Evolutionary conservation across 2,888 invertebrate genomes (phyloP).

Genomic region (Rhogogaster chlorosoma): DNA sequence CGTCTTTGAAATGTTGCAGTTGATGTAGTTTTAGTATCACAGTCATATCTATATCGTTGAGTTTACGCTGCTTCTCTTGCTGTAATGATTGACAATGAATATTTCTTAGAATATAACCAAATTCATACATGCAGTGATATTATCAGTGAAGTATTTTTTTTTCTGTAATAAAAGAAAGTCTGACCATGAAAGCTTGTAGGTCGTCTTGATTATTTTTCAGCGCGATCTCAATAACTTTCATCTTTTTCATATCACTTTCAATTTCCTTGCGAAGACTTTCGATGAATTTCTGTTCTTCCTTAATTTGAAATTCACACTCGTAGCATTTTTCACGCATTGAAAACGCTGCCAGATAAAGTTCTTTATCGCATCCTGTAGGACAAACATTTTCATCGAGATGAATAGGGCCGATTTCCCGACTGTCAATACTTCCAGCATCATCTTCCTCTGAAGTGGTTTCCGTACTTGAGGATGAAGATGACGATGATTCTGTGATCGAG

Average conservation of each 20-base stretch:
- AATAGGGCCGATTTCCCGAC: constrained; percentile 84
- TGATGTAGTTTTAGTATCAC: constrained; percentile 86
- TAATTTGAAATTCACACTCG: constrained; percentile 80
- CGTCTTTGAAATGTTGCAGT: constrained; percentile 80
- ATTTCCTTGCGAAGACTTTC: constrained; percentile 82
- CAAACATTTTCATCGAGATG: constrained; percentile 86
- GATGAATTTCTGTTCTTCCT: constrained; percentile 81
- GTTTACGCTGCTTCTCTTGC: constrained; percentile 86
- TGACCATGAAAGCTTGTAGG: constrained; percentile 84
- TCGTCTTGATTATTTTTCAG: constrained; percentile 81
- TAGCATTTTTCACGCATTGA: constrained; percentile 82
- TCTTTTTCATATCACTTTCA: constrained; percentile 81
- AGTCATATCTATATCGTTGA: constrained; percentile 88
- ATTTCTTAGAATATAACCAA: constrained; percentile 11
- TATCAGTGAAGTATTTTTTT: not conserved
- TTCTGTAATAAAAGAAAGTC: not conserved
- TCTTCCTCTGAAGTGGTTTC: constrained; percentile 79
- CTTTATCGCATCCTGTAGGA: constrained; percentile 85
- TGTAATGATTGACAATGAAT: constrained; percentile 69
- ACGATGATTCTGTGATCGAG: constrained; percentile 63
- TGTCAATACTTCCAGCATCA: constrained; percentile 82
- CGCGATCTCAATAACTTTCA: constrained; percentile 80
- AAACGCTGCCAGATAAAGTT: constrained; percentile 85
- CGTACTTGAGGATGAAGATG: constrained; percentile 79
- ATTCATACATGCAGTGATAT: constrained; percentile 7